phyloP scores from a whole-genome alignment of 2,113 vertebrate genomes.

The Oncorhynchus masou region DNA sequence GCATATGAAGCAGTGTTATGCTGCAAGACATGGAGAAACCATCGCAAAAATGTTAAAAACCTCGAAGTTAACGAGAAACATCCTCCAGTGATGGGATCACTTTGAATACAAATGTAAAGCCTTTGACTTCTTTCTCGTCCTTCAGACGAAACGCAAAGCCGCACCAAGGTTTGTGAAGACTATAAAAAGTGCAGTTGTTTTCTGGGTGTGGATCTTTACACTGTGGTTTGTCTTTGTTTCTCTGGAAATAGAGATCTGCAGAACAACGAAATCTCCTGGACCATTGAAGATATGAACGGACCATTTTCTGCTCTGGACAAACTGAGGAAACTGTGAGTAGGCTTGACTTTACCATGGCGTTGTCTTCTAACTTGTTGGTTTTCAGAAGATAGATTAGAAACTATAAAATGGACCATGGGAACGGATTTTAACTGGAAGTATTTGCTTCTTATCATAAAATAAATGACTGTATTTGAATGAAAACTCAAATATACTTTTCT shows the following conservation, averaged over 20 bases:
- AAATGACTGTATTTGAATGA: not conserved
- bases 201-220: conserved; percentile 55
- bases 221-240: conserved; percentile 24
- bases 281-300: conserved; percentile 98
- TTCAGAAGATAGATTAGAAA: not conserved
- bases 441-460: not conserved
- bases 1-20: conserved; percentile 1
- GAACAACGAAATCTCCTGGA: conserved; percentile 97
- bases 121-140: conserved; percentile 6
- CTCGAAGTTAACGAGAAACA: conserved; percentile 38
- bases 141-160: conserved; percentile 35
- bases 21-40: conserved; percentile 25
- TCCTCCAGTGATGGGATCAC: conserved; percentile 31
- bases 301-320: conserved; percentile 93
- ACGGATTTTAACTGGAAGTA: not conserved
- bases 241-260: conserved; percentile 81
- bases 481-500: conserved; percentile 31
- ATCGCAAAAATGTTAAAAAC: conserved; percentile 34
- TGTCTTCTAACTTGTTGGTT: not conserved
- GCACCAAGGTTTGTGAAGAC: conserved; percentile 43
- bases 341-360: not conserved
- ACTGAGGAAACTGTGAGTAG: conserved; percentile 85
- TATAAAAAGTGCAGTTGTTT: conserved; percentile 34
- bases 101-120: conserved; percentile 48
- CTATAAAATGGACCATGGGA: not conserved